A percentile compares a stretch with the other conserved stretches of the same genome.
Evolutionary conservation across 1,140 invertebrate species (phyloP).

Genomic region (Chironomus tepperi): DNA sequence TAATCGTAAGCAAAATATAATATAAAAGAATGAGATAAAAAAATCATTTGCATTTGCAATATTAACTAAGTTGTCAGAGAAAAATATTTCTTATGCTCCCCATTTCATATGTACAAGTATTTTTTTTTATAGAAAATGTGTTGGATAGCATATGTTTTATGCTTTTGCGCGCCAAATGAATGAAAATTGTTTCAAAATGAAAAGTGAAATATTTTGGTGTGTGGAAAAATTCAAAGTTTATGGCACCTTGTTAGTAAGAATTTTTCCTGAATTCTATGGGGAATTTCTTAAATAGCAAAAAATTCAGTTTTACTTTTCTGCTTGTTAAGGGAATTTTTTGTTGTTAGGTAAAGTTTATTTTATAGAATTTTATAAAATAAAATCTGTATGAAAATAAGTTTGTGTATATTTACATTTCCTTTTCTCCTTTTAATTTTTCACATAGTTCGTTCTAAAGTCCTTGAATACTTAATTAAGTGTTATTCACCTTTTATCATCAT

Average conservation of each 20-base stretch:
- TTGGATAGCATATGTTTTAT: neutral
- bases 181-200: neutral
- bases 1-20: too few species aligned
- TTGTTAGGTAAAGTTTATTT: too few species aligned
- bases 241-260: slow-evolving; percentile 18
- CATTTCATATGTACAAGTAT: too few species aligned
- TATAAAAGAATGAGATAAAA: neutral
- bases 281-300: neutral
- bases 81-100: neutral
- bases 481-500: slow-evolving; percentile 3
- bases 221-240: neutral
- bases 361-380: too few species aligned
- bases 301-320: neutral
- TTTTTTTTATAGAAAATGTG: neutral
- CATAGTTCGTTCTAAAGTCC: neutral
- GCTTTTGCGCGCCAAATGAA: neutral
- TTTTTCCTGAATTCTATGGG: slow-evolving; percentile 23
- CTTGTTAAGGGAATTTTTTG: neutral
- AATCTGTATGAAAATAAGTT: too few species aligned
- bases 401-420: neutral
- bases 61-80: neutral
- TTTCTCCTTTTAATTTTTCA: slow-evolving; percentile 23
- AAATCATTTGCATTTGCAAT: slow-evolving; percentile 3
- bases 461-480: neutral
- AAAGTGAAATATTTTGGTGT: neutral